Base-by-base conservation (phyloP, 2,797 vertebrate species). In the Scleropages formosus region DNA sequence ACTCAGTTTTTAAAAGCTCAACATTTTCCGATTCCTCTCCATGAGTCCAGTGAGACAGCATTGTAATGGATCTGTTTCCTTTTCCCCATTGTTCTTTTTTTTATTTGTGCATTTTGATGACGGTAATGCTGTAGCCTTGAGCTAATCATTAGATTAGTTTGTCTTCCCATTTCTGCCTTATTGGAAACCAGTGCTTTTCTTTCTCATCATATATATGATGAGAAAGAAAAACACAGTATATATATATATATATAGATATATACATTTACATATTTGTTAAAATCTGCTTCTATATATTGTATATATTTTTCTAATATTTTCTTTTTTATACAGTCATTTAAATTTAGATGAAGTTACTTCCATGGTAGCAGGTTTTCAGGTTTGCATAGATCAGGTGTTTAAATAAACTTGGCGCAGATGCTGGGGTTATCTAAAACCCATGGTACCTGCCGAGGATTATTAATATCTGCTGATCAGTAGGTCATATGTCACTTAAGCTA, bases 21-120 rank as follows among this genome's bases (percentile, higher is more conserved):
- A 20, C 53, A 39, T 59, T 59, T 72, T 58, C 51, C 26, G 56
- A 53, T 16, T 58, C 44, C 70, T 72, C 56, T 58, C 53, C 26
- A 46, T 12, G 18, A 16, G n/a, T 61, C 9, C 12, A 60, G 47
- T 31, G 56, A 61, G 70, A 31, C 12, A 8, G 22, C 16, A 20
- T 60, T 16, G 56, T 60, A 16, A 58, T 15, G 58, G 58, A 72
- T 72, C 10, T 6, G 3, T 22, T 59, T 58, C 27, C 31, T 39
- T 20, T 31, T 39, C 11, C 18, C 53, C 56, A 6, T 31, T 39
- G 31, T 6, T n/a, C n/a, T n/a, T n/a, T 13, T 44, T 47, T 49
- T 62, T n/a, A 13, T 13, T 10, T 20, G 27, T 16, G 47, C 4
- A 46, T 47, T 75, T 75, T 20, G 24, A 39, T 53, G 24, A 73